phyloP scores from a whole-genome alignment of 2,888 invertebrate genomes.

The Andrena camellia region DNA sequence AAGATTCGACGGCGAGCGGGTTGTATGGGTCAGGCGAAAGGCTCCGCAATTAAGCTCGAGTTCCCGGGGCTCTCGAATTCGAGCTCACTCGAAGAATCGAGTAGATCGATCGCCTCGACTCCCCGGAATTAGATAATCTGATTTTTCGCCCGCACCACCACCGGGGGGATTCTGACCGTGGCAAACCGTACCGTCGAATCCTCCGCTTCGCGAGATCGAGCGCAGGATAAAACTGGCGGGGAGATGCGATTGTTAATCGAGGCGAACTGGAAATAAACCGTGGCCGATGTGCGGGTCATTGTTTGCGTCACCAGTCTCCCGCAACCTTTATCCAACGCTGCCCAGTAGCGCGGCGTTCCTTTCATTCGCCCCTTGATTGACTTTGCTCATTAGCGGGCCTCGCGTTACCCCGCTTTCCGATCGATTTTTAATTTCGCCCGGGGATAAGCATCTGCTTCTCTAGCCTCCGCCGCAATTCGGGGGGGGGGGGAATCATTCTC shows the following conservation, averaged over 20 bases:
- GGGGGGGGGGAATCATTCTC: not conserved
- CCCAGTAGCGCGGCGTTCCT: conserved; percentile 21
- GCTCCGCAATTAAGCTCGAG: no score
- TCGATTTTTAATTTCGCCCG: conserved; percentile 23
- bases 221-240: conserved; percentile 2
- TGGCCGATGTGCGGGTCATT: conserved; percentile 79
- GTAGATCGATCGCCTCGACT: not conserved
- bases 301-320: conserved; percentile 80
- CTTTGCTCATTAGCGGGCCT: conserved; percentile 24
- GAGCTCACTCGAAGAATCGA: not conserved
- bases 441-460: not conserved
- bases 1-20: not conserved
- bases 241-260: conserved; percentile 19
- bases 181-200: no score
- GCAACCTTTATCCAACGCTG: conserved; percentile 48
- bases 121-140: not conserved
- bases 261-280: conserved; percentile 76
- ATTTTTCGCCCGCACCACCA: not conserved
- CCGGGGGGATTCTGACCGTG: not conserved
- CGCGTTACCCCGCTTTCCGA: conserved; percentile 6
- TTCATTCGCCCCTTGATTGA: conserved; percentile 46
- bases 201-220: not conserved
- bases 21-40: no score
- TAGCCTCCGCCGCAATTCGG: conserved; percentile 10
- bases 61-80: no score